Percentiles rank a stretch among this genome's conserved stretches.
These are phyloP conservation scores for Vombatus ursinus DNA, from an alignment of 2,113 vertebrate species.

Conservation along the genomic window DNA sequence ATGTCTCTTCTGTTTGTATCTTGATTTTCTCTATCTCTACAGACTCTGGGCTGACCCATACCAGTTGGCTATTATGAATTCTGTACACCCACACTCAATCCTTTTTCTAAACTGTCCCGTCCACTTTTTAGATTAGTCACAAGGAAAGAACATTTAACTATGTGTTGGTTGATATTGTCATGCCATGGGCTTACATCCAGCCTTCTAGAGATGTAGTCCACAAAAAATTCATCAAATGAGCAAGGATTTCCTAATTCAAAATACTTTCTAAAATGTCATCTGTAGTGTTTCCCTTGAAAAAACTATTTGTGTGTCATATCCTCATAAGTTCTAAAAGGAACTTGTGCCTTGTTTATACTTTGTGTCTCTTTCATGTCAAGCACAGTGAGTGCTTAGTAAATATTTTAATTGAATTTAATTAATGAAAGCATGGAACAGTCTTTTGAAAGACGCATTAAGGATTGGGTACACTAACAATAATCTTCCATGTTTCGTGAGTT, in stretches of 20 bases:
- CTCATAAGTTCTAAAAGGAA: neutral
- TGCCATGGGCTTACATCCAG: neutral
- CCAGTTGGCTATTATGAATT: neutral
- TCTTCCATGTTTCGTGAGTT: neutral
- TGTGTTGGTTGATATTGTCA: neutral
- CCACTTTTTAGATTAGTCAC: neutral
- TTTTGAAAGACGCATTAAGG: neutral
- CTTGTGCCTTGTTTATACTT: neutral
- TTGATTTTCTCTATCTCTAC: neutral
- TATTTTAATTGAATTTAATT: neutral
- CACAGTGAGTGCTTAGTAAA: neutral
- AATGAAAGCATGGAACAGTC: neutral
- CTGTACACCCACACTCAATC: neutral
- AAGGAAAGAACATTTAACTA: neutral
- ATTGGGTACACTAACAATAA: neutral
- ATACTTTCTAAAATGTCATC: neutral
- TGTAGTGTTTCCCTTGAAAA: neutral
- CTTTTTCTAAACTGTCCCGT: neutral
- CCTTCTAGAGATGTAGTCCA: neutral
- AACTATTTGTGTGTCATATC: neutral
- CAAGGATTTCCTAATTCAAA: neutral
- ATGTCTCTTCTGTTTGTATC: neutral
- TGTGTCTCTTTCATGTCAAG: neutral
- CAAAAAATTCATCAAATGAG: neutral
- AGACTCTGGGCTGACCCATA: neutral